A percentile compares a stretch with the other conserved stretches of the same genome.
Evolutionary conservation across 2,113 vertebrate species (phyloP).

Genomic region (Entomyzon cyanotis): DNA sequence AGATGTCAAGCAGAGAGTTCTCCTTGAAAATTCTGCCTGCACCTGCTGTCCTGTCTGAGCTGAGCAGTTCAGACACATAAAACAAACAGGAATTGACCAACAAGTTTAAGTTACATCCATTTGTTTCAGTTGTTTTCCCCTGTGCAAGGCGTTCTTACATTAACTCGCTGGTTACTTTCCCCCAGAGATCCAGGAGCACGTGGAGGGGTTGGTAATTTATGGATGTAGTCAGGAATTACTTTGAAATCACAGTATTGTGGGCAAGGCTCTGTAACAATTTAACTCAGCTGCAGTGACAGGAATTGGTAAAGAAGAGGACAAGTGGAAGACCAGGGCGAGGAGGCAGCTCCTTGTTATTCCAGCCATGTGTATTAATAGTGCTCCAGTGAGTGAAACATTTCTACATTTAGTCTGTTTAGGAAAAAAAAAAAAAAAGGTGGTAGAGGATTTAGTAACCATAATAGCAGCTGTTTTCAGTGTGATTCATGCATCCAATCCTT

Average conservation of each 20-base stretch:
- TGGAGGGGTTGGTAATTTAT: not conserved
- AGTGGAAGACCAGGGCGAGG: not conserved
- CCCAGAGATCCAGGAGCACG: not conserved
- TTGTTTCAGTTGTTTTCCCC: not conserved
- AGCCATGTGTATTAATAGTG: not conserved
- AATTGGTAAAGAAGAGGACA: not conserved
- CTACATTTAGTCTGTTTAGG: not conserved
- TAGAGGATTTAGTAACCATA: not conserved
- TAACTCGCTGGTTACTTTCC: not conserved
- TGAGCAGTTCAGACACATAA: slow-evolving; percentile 19
- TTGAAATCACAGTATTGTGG: not conserved
- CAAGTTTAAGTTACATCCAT: not conserved
- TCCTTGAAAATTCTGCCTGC: slow-evolving; percentile 36
- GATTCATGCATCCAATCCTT: not conserved
- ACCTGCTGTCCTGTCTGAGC: not conserved
- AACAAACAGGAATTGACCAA: slow-evolving; percentile 43
- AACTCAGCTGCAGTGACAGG: not conserved
- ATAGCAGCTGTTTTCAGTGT: not conserved
- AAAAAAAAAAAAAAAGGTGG: accelerated
- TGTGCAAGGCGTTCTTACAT: not conserved
- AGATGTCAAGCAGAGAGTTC: not conserved
- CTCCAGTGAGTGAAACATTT: not conserved
- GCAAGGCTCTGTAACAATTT: not conserved
- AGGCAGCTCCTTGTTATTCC: not conserved
- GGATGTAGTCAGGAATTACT: not conserved